These are phyloP conservation scores for Hiodon alosoides DNA, from an alignment of 2,113 vertebrate genomes.

Conservation along the genomic window DNA sequence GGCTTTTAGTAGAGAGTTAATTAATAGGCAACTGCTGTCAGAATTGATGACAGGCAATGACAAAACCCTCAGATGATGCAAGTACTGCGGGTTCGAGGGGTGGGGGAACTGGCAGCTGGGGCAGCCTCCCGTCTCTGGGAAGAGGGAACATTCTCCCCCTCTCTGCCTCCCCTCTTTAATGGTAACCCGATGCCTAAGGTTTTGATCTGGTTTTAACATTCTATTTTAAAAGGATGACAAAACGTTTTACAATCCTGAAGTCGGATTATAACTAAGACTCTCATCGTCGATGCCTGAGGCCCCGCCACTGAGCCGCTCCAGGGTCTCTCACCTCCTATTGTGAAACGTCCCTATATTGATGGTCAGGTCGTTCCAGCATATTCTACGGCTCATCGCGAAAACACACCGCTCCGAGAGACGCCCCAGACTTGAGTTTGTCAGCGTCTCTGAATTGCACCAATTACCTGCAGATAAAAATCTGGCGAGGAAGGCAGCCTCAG, in stretches of 20 bases:
- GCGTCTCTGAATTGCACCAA: neutral
- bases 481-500: neutral
- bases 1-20: neutral
- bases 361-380: neutral
- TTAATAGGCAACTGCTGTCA: conserved; percentile 16
- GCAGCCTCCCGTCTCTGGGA: conserved; percentile 2
- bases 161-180: conserved; percentile 43
- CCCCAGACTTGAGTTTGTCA: conserved; percentile 2
- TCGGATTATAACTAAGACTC: conserved; percentile 37
- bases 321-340: too few species aligned
- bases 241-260: conserved; percentile 37
- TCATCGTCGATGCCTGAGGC: conserved; percentile 17
- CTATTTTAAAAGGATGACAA: conserved; percentile 54
- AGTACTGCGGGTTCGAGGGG: neutral
- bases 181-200: conserved; percentile 41
- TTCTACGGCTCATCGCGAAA: conserved; percentile 9
- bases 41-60: conserved; percentile 12
- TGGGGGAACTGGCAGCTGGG: conserved; percentile 13
- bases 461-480: neutral
- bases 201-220: conserved; percentile 50
- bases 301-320: conserved; percentile 11
- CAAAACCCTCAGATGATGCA: conserved; percentile 4
- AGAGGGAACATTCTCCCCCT: conserved; percentile 36
- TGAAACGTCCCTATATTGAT: neutral
- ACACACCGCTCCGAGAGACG: neutral